Conservation (phyloP, 2,797 vertebrate genomes). For the Triplophysa yarkandensis region DNA sequence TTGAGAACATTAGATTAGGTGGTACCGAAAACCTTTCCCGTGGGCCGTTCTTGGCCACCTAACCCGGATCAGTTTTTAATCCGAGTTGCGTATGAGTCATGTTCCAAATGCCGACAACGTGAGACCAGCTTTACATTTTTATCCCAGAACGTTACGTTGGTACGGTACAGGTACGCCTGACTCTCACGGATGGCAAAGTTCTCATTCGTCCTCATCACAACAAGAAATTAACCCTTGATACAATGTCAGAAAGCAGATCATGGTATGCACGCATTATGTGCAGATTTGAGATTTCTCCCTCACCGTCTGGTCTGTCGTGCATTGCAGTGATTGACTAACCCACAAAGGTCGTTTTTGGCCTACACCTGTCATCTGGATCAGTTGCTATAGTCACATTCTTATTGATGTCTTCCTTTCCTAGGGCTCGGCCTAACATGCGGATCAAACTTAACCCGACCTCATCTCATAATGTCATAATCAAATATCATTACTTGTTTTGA, state of each 20-base stretch:
- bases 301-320: slow-evolving; percentile 5
- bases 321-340: not conserved
- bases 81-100: slow-evolving; percentile 19
- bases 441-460: slow-evolving; percentile 8
- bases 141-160: slow-evolving; percentile 9
- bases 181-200: not conserved
- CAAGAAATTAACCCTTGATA: not conserved
- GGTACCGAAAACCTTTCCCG: too few relatives aligned
- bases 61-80: not conserved
- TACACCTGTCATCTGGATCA: slow-evolving; percentile 23
- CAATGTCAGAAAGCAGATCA: not conserved
- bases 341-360: slow-evolving; percentile 12
- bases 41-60: not conserved
- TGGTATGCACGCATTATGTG: not conserved
- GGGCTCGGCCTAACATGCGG: not conserved
- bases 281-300: not conserved
- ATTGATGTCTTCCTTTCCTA: slow-evolving; percentile 36
- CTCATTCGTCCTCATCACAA: not conserved
- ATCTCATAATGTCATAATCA: not conserved
- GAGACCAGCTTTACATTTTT: not conserved
- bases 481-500: not conserved
- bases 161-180: slow-evolving; percentile 12
- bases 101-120: slow-evolving; percentile 11
- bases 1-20: too few relatives aligned
- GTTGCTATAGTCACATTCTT: slow-evolving; percentile 31